Evolutionary conservation across 2,888 invertebrate species (phyloP).

Genomic region (Agriotes lineatus): DNA sequence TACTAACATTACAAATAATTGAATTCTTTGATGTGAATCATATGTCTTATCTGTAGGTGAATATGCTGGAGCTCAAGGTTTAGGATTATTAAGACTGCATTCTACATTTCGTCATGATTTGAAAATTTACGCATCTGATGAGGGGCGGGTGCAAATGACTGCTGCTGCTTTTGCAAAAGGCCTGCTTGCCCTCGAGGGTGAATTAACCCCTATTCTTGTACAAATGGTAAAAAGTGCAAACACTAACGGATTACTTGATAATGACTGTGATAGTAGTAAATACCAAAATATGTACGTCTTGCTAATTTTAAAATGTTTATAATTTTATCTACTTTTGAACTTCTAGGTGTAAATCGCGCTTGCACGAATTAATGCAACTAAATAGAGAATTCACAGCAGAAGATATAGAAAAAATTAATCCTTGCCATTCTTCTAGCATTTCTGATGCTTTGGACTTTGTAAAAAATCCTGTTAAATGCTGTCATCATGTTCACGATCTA

Average conservation of each 20-base stretch:
- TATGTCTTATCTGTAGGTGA: constrained; percentile 69
- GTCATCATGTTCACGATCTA: constrained; percentile 88
- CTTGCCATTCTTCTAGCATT: constrained; percentile 92
- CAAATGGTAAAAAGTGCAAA: constrained; percentile 99
- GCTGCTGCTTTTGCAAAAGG: constrained; percentile 99
- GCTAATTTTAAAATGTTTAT: background rate
- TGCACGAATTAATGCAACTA: constrained; percentile 93
- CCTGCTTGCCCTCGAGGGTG: constrained; percentile 95
- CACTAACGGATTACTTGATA: constrained; percentile 97
- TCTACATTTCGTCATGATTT: constrained; percentile 99
- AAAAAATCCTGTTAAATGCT: constrained; percentile 94
- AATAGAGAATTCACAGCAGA: constrained; percentile 88
- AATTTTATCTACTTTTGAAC: constrained; percentile 47
- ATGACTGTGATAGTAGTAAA: constrained; percentile 97
- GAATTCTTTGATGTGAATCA: background rate
- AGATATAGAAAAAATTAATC: constrained; percentile 90
- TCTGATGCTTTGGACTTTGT: constrained; percentile 93
- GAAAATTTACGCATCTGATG: constrained; percentile 99
- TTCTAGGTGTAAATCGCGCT: constrained; percentile 95
- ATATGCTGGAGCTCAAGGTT: constrained; percentile 93
- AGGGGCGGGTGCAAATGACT: constrained; percentile 99
- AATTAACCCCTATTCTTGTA: constrained; percentile 97
- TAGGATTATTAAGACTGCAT: constrained; percentile 94
- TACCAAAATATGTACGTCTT: constrained; percentile 87
- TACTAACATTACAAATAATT: no score